Base-by-base conservation (phyloP, 2,888 invertebrate species). In the Pollenia labialis region DNA sequence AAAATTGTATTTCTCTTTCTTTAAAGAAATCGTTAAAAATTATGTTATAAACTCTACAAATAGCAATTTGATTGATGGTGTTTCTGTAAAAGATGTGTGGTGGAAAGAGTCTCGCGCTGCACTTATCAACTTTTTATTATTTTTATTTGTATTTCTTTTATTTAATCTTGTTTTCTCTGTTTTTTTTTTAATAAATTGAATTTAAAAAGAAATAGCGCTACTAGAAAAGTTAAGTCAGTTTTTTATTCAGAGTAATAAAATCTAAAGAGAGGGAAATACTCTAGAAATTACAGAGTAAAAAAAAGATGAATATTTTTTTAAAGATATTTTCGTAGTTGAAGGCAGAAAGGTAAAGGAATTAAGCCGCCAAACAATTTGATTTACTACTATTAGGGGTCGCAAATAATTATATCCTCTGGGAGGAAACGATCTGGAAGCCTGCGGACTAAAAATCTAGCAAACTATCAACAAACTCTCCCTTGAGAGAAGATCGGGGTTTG, bases 11-110 rank as follows among this genome's bases (percentile, higher is more conserved):
- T 68, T 42, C 32, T 44, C 12, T 58, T 42, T 56, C 23, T 58
- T 46, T 56, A 16, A 2, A 44, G 62, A 50, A 42, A 58, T 75
- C 58, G 72, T 81, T 58, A 58, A 72, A 68, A 58, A 68, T 18
- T 50, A 75, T 69, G 40, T 74, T 79, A 81, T 72, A 81, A 87
- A 84, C 68, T 86, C 50, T 74, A 64, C 83, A 84, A 87, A 87
- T 87, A 81, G 81, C 81, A 87, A 76, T 87, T 87, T 87, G 87
- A 87, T 87, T 87, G 87, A 87, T 87, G 87, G 87, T 84, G 81
- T 84, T 84, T 81, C 44, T 60, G 32, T 72, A 18, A 42, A n/a
- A 77, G 64, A 83, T 76, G 48, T 64, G 52, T 66, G 18, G 56
- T 58, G 77, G 56, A 68, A 54, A 50, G 54, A 72, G 58, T 58